Percentiles rank a stretch among this genome's conserved stretches.
These are phyloP conservation scores for Fragum whitleyi DNA, from an alignment of 2,888 invertebrate genomes.

Conservation along the genomic window DNA sequence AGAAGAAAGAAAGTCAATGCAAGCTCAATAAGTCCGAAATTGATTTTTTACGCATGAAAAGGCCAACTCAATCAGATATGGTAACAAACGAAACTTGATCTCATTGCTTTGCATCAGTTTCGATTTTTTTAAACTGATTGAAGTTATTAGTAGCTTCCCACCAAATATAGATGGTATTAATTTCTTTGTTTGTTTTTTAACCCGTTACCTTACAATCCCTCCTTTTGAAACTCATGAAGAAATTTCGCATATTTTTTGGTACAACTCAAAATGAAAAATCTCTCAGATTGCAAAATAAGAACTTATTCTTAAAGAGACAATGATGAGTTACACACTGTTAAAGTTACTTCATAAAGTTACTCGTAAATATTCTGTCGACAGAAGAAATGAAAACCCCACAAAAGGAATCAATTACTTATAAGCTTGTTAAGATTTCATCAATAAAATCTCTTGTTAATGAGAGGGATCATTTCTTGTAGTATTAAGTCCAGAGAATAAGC, in stretches of 20 bases:
- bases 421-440: neutral
- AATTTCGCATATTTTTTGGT: too few species aligned
- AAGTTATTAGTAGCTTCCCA: neutral
- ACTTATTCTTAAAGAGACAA: too few species aligned
- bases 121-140: neutral
- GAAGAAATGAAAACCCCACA: neutral
- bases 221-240: neutral
- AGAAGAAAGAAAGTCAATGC: neutral
- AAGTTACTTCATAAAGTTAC: too few species aligned
- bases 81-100: slow-evolving; percentile 19
- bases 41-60: slow-evolving; percentile 23
- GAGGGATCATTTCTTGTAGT: neutral
- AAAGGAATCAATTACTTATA: neutral
- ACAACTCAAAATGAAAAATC: too few species aligned
- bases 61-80: slow-evolving; percentile 6
- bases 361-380: too few species aligned
- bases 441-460: neutral
- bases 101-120: neutral
- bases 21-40: slow-evolving; percentile 16
- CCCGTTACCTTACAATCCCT: too few species aligned
- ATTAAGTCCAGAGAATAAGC: too few species aligned
- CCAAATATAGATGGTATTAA: too few species aligned
- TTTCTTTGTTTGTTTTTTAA: too few species aligned
- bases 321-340: too few species aligned
- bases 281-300: too few species aligned